These are phyloP conservation scores for Penaeus japonicus DNA, from an alignment of 1,140 invertebrate genomes.

Conservation along the genomic window DNA sequence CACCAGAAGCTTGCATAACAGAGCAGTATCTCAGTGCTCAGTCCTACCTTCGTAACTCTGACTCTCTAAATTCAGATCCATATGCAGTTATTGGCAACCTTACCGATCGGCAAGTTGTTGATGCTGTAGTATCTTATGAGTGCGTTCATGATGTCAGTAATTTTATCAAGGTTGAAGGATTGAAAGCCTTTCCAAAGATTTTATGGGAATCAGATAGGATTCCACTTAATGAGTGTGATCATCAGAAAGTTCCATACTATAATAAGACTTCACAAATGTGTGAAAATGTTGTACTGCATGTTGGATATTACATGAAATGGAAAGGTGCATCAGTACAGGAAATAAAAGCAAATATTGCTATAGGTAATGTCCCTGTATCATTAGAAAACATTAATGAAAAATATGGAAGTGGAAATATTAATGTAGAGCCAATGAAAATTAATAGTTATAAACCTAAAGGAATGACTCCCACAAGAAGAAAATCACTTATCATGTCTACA, in stretches of 20 bases:
- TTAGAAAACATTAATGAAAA: background rate
- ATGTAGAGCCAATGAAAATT: too few relatives aligned
- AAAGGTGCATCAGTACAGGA: slow-evolving; percentile 23
- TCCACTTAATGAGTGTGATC: slow-evolving; percentile 1
- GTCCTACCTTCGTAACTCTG: slow-evolving; percentile 18
- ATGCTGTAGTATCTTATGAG: slow-evolving; percentile 20
- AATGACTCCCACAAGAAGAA: background rate
- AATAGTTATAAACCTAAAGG: too few relatives aligned
- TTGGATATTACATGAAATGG: slow-evolving; percentile 38
- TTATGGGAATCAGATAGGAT: background rate
- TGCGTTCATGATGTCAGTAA: slow-evolving; percentile 15
- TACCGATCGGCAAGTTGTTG: background rate
- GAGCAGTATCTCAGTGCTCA: slow-evolving; percentile 14
- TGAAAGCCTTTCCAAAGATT: background rate
- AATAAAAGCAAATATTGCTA: slow-evolving; percentile 23
- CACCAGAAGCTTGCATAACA: background rate
- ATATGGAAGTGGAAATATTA: background rate
- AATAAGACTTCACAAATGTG: slow-evolving; percentile 24
- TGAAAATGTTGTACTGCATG: slow-evolving; percentile 39
- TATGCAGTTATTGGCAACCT: slow-evolving; percentile 21
- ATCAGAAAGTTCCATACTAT: background rate
- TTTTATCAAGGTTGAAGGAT: slow-evolving; percentile 33
- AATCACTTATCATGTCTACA: background rate
- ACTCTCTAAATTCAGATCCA: background rate
- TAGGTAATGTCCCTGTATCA: slow-evolving; percentile 23